A percentile compares a stretch with the other conserved stretches of the same genome.
phyloP scores from a whole-genome alignment of 2,888 invertebrate genomes.

The Nemotelus nigrinus region DNA sequence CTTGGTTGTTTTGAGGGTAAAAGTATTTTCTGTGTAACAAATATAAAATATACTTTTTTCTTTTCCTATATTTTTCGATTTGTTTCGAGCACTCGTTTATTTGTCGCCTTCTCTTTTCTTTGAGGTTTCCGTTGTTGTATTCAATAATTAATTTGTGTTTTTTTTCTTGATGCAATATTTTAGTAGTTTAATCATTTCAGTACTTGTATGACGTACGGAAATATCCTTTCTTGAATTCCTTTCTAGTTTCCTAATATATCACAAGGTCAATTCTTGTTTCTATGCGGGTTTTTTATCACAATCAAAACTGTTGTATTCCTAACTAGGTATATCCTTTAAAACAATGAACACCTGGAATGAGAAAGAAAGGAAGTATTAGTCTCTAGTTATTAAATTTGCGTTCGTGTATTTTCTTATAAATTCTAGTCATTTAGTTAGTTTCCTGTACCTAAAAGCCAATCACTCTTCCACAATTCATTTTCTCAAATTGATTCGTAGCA shows the following conservation, averaged over 20 bases:
- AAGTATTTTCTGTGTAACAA: no score
- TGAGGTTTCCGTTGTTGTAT: background rate
- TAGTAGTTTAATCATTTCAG: constrained; percentile 7
- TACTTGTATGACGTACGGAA: background rate
- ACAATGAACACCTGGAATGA: constrained; percentile 31
- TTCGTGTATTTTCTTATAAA: no score
- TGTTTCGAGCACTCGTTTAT: constrained; percentile 5
- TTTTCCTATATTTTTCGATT: background rate
- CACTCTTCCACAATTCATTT: no score
- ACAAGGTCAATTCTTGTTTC: constrained; percentile 14
- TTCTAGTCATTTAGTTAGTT: no score
- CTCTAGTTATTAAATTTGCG: no score
- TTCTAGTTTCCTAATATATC: constrained; percentile 30
- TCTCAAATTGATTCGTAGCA: no score
- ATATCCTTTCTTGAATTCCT: background rate
- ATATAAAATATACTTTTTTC: no score
- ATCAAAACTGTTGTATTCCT: constrained; percentile 25
- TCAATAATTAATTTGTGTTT: no score
- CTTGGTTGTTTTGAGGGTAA: no score
- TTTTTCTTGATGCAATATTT: no score
- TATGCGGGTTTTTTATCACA: constrained; percentile 6
- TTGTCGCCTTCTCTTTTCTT: background rate
- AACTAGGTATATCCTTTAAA: constrained; percentile 7
- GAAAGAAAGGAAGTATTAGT: background rate
- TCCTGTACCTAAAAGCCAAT: no score